Percentiles rank a stretch among this genome's conserved stretches.
phyloP scores from a whole-genome alignment of 2,888 invertebrate genomes.

The Crematogaster levior region DNA sequence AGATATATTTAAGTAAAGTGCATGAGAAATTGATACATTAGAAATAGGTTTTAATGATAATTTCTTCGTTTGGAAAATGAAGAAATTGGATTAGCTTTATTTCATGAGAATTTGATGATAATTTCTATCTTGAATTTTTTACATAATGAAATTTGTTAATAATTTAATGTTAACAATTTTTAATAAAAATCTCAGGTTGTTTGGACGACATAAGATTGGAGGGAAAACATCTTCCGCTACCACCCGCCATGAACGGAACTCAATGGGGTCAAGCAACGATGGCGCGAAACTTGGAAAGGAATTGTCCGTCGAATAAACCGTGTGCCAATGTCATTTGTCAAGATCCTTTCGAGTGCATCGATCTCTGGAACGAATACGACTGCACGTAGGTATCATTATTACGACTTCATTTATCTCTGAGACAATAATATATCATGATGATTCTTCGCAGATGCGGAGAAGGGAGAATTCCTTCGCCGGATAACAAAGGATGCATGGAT shows the following conservation, averaged over 20 bases:
- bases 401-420: neutral
- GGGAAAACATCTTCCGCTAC: constrained; percentile 97
- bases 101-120: neutral
- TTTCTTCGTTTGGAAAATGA: neutral
- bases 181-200: constrained; percentile 87
- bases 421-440: neutral
- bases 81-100: neutral
- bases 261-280: constrained; percentile 98
- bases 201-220: constrained; percentile 95
- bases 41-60: neutral
- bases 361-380: constrained; percentile 99
- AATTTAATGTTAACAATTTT: neutral
- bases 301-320: constrained; percentile 97
- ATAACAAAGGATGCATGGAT: constrained; percentile 96
- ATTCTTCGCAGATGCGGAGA: constrained; percentile 92
- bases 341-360: constrained; percentile 97
- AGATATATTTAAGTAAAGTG: neutral
- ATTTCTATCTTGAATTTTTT: neutral
- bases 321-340: constrained; percentile 98
- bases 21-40: neutral
- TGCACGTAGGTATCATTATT: constrained; percentile 95
- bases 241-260: constrained; percentile 97
- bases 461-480: constrained; percentile 95
- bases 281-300: constrained; percentile 95
- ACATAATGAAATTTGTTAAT: neutral